Base-by-base conservation (phyloP, 1,140 invertebrate species). In the Theocolax elegans region DNA sequence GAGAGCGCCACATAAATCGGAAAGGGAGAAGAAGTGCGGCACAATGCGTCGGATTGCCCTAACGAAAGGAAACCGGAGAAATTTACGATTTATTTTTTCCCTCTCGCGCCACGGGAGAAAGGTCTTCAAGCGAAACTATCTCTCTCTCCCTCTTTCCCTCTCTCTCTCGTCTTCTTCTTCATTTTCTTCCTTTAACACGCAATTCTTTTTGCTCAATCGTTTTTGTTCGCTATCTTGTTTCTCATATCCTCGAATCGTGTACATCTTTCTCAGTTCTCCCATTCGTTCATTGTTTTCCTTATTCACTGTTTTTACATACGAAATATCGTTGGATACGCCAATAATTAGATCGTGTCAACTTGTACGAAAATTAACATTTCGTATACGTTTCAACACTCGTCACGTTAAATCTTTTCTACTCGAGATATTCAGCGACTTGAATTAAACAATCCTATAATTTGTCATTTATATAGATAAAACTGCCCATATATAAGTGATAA, bases 1-100 rank as follows among this genome's bases (percentile, higher is more conserved):
- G 29, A 56, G 58, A 53, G 40, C 63, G 65, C 72, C 53, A 76
- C 76, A 81, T 79, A 81, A 81, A 80, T 81, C 68, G 72, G 67
- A 60, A 58, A 64, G 19, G 62, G 60, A 70, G 65, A 49, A 59
- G 44, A 66, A 63, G 25, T 19, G 49, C 40, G 25, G 19, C 46
- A 75, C 66, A 74, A 74, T 71, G 59, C 66, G 56, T 73, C 53
- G 72, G 74, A 77, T 64, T 51, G 64, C 49, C 54, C 68, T 76
- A 74, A 75, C 72, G 71, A 77, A 70, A 74, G 44, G 63, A 70
- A 72, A 74, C 73, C 67, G 38, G 70, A 58, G 62, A 53, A 71
- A 71, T 75, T 76, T 69, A 79, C 67, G 58, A 73, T 64, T 44
- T 62, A 27, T 68, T 60, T 68, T 49, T 25, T 46, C 31, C 19